Percentiles rank a stretch among this genome's conserved stretches.
Conservation (phyloP, 1,140 invertebrate species). For the Drosophila sp. region DNA sequence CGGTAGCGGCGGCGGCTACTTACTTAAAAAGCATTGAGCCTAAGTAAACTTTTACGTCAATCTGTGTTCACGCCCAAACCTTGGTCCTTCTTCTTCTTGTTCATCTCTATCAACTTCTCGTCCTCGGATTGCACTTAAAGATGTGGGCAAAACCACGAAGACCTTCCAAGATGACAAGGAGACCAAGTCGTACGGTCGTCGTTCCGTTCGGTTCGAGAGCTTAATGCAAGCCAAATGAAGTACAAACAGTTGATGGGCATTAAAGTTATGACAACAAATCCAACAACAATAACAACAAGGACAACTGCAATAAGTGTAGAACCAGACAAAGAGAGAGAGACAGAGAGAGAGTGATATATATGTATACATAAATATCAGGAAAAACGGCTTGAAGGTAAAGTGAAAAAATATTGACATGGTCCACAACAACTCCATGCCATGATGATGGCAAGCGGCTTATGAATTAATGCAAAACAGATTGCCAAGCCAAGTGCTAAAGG, state of each 20-base stretch:
- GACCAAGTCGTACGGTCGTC: slow-evolving; percentile 10
- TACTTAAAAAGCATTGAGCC: slow-evolving; percentile 80
- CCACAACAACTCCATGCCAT: not conserved
- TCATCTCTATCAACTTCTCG: slow-evolving; percentile 8
- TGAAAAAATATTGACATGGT: slow-evolving; percentile 33
- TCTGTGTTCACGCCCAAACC: slow-evolving; percentile 36
- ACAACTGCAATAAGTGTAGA: slow-evolving; percentile 15
- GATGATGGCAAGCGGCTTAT: slow-evolving; percentile 65
- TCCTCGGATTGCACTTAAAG: slow-evolving; percentile 68
- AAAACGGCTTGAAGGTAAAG: slow-evolving; percentile 17
- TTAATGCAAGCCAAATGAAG: slow-evolving; percentile 77
- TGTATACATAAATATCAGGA: slow-evolving; percentile 48
- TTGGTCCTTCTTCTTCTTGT: not conserved
- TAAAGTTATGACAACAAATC: slow-evolving; percentile 72
- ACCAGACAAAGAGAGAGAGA: slow-evolving; percentile 22
- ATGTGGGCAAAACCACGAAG: slow-evolving; percentile 38
- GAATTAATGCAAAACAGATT: slow-evolving; percentile 81
- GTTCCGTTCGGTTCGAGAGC: slow-evolving; percentile 34
- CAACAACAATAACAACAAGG: slow-evolving; percentile 49
- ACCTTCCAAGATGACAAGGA: slow-evolving; percentile 39
- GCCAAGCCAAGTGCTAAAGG: slow-evolving; percentile 61
- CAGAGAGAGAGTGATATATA: slow-evolving; percentile 11
- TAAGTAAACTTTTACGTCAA: slow-evolving; percentile 78
- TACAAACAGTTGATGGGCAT: slow-evolving; percentile 64
- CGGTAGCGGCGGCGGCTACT: slow-evolving; percentile 38